These are phyloP conservation scores for Drosophila sproati DNA, from an alignment of 1,140 invertebrate species.

Conservation along the genomic window DNA sequence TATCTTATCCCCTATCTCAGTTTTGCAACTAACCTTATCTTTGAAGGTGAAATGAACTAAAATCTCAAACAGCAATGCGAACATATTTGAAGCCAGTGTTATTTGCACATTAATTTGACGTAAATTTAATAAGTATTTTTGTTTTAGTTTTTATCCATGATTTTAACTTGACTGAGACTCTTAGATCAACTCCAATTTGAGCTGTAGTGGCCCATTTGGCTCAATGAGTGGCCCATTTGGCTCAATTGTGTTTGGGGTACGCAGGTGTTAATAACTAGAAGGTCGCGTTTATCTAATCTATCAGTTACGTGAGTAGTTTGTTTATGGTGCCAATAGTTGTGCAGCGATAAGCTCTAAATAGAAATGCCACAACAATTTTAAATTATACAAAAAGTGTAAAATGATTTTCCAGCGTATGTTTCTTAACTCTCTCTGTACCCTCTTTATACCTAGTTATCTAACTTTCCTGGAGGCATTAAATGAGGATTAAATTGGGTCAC, in stretches of 20 bases:
- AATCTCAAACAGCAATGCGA: neutral
- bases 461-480: too few relatives aligned
- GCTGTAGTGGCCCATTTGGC: neutral
- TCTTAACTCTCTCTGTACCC: too few relatives aligned
- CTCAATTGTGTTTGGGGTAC: slow-evolving; percentile 15
- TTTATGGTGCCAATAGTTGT: slow-evolving; percentile 49
- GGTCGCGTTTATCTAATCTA: slow-evolving; percentile 60
- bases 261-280: slow-evolving; percentile 43
- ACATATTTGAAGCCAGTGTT: neutral
- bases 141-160: too few relatives aligned
- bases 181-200: too few relatives aligned
- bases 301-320: slow-evolving; percentile 44
- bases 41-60: neutral
- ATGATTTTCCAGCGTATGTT: too few relatives aligned
- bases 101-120: too few relatives aligned
- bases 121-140: neutral
- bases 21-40: slow-evolving; percentile 11
- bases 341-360: slow-evolving; percentile 22
- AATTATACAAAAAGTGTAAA: too few relatives aligned
- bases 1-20: slow-evolving; percentile 22
- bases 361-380: neutral
- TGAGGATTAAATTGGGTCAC: too few relatives aligned
- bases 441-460: too few relatives aligned
- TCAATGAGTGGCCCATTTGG: neutral
- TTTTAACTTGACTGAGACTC: too few relatives aligned